Conservation (phyloP, 2,113 vertebrate species). For the Bothrops jararaca region DNA sequence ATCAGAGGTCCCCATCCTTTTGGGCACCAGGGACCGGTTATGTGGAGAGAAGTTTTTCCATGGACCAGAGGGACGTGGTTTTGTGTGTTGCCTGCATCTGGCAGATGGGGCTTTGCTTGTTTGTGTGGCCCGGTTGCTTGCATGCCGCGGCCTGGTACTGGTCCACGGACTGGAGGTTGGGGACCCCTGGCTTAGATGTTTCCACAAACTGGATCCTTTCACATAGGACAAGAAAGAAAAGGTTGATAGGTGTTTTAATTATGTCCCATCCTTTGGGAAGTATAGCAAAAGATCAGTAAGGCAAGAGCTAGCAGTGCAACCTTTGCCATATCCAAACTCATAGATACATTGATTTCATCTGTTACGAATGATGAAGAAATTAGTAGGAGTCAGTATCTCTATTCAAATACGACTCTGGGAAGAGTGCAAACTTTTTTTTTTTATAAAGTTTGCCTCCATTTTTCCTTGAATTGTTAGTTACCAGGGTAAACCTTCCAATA, state of each 20-base stretch:
- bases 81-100: no score
- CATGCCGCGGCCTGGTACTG: no score
- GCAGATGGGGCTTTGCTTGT: no score
- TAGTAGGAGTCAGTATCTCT: neutral
- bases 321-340: neutral
- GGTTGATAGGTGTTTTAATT: neutral
- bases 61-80: no score
- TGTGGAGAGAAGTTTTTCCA: no score
- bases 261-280: neutral
- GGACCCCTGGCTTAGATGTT: neutral
- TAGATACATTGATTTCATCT: neutral
- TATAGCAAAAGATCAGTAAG: neutral
- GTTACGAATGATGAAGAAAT: neutral
- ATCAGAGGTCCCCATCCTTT: neutral
- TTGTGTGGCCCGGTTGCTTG: no score
- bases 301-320: neutral
- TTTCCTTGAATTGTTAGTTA: neutral
- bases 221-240: neutral
- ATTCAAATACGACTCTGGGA: neutral
- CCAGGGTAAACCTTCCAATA: neutral
- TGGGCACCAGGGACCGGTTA: no score
- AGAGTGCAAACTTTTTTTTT: neutral
- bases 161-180: no score
- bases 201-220: neutral
- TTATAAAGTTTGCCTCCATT: neutral